phyloP scores from a whole-genome alignment of 1,140 invertebrate genomes.

The Adoxophyes honmai region DNA sequence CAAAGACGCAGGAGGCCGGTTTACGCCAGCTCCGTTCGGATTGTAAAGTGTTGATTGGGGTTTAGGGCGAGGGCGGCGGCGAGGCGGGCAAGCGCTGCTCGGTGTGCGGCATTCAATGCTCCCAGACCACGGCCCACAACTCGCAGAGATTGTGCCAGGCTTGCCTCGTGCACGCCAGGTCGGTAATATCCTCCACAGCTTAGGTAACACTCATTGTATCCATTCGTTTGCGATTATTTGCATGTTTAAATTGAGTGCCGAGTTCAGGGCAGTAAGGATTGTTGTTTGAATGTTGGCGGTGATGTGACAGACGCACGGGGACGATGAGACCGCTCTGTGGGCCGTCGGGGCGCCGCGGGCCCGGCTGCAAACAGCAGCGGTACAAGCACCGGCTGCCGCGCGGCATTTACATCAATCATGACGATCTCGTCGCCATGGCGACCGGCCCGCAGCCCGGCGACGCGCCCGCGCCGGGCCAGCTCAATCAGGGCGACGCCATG shows the following conservation, averaged over 20 bases:
- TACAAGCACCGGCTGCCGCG: constrained; percentile 95
- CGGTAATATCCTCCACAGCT: constrained; percentile 44
- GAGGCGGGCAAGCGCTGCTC: constrained; percentile 70
- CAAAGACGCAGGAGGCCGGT: constrained; percentile 22
- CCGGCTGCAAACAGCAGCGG: constrained; percentile 81
- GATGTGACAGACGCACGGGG: constrained; percentile 83
- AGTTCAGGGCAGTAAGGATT: constrained; percentile 25
- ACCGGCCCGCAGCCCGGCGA: constrained; percentile 79
- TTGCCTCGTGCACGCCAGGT: constrained; percentile 78
- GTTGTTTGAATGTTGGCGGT: constrained; percentile 55
- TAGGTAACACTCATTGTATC: constrained; percentile 14
- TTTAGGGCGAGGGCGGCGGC: constrained; percentile 70
- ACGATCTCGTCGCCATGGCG: constrained; percentile 94
- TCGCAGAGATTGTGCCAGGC: constrained; percentile 75
- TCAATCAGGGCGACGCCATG: constrained; percentile 88
- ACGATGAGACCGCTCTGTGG: constrained; percentile 85
- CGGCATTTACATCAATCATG: constrained; percentile 98
- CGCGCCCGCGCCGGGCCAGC: constrained; percentile 64
- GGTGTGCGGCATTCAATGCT: constrained; percentile 75
- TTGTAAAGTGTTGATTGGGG: constrained; percentile 70
- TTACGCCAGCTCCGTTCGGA: constrained; percentile 30
- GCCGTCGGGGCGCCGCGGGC: constrained; percentile 75
- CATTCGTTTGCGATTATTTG: constrained; percentile 21
- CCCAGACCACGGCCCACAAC: constrained; percentile 73
- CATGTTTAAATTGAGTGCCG: constrained; percentile 18